Evolutionary conservation across 2,113 vertebrate genomes (phyloP).

Genomic region (Rhipidura dahli): DNA sequence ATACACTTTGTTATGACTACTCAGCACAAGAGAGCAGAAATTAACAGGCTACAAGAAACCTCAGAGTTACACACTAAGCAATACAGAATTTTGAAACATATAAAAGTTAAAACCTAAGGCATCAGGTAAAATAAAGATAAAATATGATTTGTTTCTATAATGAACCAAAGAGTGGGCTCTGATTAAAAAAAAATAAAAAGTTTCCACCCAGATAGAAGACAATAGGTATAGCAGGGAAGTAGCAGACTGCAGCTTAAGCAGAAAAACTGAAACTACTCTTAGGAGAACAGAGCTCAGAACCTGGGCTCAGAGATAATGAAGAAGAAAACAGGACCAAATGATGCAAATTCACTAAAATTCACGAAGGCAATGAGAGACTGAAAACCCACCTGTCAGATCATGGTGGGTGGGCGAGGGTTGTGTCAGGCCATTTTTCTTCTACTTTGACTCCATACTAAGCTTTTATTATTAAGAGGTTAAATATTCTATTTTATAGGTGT

Average conservation of each 20-base stretch:
- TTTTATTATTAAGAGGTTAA: neutral
- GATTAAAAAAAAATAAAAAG: neutral
- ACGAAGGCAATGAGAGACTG: neutral
- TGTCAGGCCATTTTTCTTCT: neutral
- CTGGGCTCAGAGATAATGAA: neutral
- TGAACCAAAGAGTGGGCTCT: neutral
- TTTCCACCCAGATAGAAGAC: neutral
- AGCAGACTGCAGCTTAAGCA: neutral
- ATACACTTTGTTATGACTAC: too few species aligned
- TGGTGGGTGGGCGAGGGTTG: neutral
- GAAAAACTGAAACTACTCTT: neutral
- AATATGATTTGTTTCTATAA: neutral
- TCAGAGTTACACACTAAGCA: too few species aligned
- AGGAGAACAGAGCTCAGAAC: neutral
- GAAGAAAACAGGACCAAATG: neutral
- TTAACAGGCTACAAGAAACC: too few species aligned
- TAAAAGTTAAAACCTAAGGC: too few species aligned
- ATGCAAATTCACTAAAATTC: neutral
- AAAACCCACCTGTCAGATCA: neutral
- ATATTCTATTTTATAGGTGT: neutral
- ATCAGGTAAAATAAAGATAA: neutral
- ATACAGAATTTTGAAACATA: too few species aligned
- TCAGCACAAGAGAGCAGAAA: too few species aligned
- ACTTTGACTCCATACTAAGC: neutral
- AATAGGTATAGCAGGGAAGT: neutral